Percentiles rank a stretch among this genome's conserved stretches.
Evolutionary conservation across 2,888 invertebrate genomes (phyloP).

Genomic region (Eilema sororculum): DNA sequence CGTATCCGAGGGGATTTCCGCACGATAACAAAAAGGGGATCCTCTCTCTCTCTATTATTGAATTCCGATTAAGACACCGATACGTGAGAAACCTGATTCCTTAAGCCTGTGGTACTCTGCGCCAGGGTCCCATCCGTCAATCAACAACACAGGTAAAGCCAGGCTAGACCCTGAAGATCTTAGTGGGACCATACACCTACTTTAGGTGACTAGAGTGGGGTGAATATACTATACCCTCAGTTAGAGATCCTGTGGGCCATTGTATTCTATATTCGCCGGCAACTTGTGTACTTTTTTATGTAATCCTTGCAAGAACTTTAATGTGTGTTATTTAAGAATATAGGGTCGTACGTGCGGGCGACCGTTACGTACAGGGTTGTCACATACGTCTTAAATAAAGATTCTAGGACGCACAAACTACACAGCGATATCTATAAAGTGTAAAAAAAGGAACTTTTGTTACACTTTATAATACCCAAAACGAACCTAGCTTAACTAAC

Average conservation of each 20-base stretch:
- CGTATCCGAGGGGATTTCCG: no score
- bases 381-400: not conserved
- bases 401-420: not conserved
- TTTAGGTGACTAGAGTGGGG: not conserved
- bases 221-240: not conserved
- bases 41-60: not conserved
- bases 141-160: not conserved
- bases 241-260: not conserved
- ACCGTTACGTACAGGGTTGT: conserved; percentile 51
- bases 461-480: no score
- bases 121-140: not conserved
- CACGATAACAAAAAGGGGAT: no score
- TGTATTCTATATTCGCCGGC: not conserved
- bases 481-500: not conserved
- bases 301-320: conserved; percentile 1
- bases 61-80: no score
- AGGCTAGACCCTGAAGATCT: not conserved
- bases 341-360: conserved; percentile 46
- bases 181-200: not conserved
- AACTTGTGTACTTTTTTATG: not conserved
- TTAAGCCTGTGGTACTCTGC: not conserved
- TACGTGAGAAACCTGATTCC: not conserved
- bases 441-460: no score
- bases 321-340: not conserved
- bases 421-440: not conserved